Conservation (phyloP, 2,113 vertebrate species). For the Athene cunicularia region DNA sequence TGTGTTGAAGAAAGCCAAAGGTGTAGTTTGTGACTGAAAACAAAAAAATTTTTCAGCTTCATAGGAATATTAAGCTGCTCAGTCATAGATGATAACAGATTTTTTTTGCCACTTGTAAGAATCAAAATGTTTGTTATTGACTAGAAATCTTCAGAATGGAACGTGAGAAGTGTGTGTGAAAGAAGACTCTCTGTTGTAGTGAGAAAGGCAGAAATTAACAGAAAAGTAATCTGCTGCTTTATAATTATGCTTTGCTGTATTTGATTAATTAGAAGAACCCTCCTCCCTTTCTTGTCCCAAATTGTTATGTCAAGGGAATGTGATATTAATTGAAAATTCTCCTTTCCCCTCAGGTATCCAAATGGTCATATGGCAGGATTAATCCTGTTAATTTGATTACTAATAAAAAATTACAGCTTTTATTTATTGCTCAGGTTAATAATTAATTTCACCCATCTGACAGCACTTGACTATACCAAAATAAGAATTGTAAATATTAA, state of each 20-base stretch:
- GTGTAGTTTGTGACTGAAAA: background rate
- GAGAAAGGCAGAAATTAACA: background rate
- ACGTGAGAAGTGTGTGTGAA: background rate
- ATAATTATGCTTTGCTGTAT: background rate
- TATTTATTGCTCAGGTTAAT: slow-evolving; percentile 43
- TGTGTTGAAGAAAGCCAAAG: background rate
- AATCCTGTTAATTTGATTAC: slow-evolving; percentile 24
- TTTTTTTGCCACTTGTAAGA: background rate
- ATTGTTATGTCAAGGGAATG: background rate
- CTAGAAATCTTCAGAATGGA: background rate
- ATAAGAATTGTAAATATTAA: background rate
- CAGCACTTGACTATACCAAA: background rate
- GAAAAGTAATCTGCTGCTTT: background rate
- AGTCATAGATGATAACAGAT: background rate
- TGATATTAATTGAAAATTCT: slow-evolving; percentile 37
- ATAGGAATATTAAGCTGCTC: background rate
- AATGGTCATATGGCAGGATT: background rate
- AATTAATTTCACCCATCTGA: slow-evolving; percentile 32
- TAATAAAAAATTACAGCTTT: slow-evolving; percentile 8
- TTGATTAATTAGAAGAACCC: slow-evolving; percentile 2
- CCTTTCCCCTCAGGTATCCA: background rate
- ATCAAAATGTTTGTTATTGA: background rate
- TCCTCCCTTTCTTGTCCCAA: background rate
- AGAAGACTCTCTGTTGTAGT: background rate
- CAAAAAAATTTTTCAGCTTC: background rate